A percentile compares a stretch with the other conserved stretches of the same genome.
phyloP scores from a whole-genome alignment of 2,113 vertebrate species.

The Sphaerodactylus townsendi region DNA sequence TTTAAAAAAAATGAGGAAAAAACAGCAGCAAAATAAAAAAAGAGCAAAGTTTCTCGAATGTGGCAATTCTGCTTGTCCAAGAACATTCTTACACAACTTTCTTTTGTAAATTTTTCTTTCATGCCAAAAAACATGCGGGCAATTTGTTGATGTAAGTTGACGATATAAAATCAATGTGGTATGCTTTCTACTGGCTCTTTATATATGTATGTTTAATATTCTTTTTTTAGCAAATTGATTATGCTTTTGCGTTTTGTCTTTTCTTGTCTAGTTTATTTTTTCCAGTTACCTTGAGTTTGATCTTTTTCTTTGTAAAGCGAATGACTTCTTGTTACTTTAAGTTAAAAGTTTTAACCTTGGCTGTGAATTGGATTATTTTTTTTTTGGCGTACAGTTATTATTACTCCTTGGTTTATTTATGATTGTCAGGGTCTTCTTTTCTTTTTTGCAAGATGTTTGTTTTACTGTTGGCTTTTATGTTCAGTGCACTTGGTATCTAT shows the following conservation, averaged over 20 bases:
- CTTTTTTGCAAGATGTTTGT: slow-evolving; percentile 31
- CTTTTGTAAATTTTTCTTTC: slow-evolving; percentile 99
- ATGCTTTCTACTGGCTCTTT: slow-evolving; percentile 86
- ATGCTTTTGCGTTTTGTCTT: slow-evolving; percentile 53
- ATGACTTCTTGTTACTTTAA: slow-evolving; percentile 72
- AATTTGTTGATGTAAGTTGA: slow-evolving; percentile 99
- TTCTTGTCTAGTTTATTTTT: slow-evolving; percentile 45
- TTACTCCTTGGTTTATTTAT: slow-evolving; percentile 47
- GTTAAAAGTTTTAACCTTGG: slow-evolving; percentile 55
- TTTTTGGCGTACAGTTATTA: slow-evolving; percentile 67
- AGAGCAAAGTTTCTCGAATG: slow-evolving; percentile 81
- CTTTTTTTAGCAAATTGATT: slow-evolving; percentile 56
- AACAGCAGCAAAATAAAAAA: slow-evolving; percentile 24
- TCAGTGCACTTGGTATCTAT: slow-evolving; percentile 56
- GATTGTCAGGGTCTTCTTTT: too few species aligned
- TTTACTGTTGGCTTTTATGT: slow-evolving; percentile 63
- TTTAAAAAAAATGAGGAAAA: slow-evolving; percentile 77
- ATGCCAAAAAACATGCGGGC: slow-evolving; percentile 99
- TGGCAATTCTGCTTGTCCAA: slow-evolving; percentile 93
- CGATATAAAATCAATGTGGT: slow-evolving; percentile 85
- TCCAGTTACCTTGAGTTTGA: slow-evolving; percentile 74
- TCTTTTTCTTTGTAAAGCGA: slow-evolving; percentile 77
- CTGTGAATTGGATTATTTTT: slow-evolving; percentile 68
- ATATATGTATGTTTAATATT: slow-evolving; percentile 72
- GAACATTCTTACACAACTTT: slow-evolving; percentile 99